Percentiles rank a stretch among this genome's conserved stretches.
phyloP scores from a whole-genome alignment of 2,888 invertebrate species.

The Tipula lateralis region DNA sequence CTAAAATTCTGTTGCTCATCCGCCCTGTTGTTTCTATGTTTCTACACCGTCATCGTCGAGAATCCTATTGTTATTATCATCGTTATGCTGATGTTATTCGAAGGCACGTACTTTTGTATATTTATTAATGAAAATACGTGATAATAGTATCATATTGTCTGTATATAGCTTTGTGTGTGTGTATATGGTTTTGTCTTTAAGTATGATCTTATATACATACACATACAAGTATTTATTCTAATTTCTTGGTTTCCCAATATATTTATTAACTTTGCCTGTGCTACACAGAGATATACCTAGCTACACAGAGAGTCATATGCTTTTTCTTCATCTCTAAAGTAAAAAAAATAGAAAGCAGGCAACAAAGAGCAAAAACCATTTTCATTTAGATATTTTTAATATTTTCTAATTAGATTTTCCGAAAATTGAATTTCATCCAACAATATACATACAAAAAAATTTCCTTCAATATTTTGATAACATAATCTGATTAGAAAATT shows the following conservation, averaged over 20 bases:
- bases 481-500: slow-evolving; percentile 11
- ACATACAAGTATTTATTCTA: not conserved
- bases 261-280: not conserved
- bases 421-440: not conserved
- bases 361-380: not conserved
- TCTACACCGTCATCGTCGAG: not conserved
- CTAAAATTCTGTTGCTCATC: not conserved
- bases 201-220: not conserved
- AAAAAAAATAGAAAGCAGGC: not conserved
- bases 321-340: not conserved
- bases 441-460: not conserved
- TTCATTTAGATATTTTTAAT: slow-evolving; percentile 19
- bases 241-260: not conserved
- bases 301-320: not conserved
- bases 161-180: not conserved
- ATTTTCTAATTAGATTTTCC: slow-evolving; percentile 11
- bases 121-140: slow-evolving; percentile 19
- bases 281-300: not conserved
- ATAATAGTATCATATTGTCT: not conserved
- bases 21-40: not conserved
- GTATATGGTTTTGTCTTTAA: not conserved
- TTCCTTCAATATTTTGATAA: slow-evolving; percentile 14
- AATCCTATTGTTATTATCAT: not conserved
- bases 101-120: not conserved
- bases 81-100: not conserved